phyloP scores from a whole-genome alignment of 2,888 invertebrate species.

The Galerucella calmariensis region DNA sequence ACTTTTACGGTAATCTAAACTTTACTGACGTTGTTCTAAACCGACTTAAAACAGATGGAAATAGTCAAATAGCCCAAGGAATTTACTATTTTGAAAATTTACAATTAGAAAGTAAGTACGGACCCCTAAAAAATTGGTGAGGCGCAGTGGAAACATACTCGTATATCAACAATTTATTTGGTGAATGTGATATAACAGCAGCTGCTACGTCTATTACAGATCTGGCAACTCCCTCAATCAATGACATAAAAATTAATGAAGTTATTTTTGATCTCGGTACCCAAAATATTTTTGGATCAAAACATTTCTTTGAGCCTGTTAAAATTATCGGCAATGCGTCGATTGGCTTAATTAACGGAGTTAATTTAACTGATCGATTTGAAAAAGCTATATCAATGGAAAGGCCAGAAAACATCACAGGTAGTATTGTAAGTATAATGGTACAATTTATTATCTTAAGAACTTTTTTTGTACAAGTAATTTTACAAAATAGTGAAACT shows the following conservation, averaged over 20 bases:
- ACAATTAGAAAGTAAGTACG: constrained; percentile 50
- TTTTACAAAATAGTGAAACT: background rate
- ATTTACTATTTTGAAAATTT: constrained; percentile 55
- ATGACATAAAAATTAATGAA: constrained; percentile 55
- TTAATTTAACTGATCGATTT: constrained; percentile 50
- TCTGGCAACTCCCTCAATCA: constrained; percentile 53
- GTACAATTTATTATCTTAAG: background rate
- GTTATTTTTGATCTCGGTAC: constrained; percentile 57
- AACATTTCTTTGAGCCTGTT: constrained; percentile 55
- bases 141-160: background rate
- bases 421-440: constrained; percentile 50
- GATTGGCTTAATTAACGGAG: constrained; percentile 51
- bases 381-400: constrained; percentile 46
- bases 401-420: constrained; percentile 42
- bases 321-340: constrained; percentile 51
- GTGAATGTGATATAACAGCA: background rate
- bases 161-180: background rate
- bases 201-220: constrained; percentile 48
- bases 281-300: constrained; percentile 55
- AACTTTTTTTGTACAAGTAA: background rate
- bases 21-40: constrained; percentile 54
- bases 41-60: constrained; percentile 51
- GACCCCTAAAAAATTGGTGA: no score
- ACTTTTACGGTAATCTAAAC: constrained; percentile 54
- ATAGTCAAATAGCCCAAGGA: constrained; percentile 53